These are phyloP conservation scores for Tethya wilhelma DNA, from an alignment of 37 sponge, comb jelly and placozoan species.

Conservation along the genomic window DNA sequence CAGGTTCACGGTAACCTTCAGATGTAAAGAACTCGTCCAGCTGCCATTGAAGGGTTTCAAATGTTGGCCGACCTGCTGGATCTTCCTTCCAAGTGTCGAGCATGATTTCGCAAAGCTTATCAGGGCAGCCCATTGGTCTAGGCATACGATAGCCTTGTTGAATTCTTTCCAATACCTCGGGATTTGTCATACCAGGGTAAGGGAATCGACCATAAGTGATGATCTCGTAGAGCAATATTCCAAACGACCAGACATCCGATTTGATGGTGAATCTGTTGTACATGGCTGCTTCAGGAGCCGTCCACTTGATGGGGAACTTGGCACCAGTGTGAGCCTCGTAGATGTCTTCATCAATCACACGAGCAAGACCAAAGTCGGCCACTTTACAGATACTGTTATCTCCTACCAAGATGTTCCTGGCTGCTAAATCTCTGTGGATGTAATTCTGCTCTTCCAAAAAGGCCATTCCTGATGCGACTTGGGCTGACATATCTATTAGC, in stretches of 20 bases:
- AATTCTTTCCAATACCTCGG: slow-evolving; percentile 84
- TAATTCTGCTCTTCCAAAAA: slow-evolving; percentile 94
- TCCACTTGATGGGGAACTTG: slow-evolving; percentile 99
- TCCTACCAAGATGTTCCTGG: slow-evolving; percentile 97
- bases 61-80: slow-evolving; percentile 76
- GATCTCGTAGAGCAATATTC: slow-evolving; percentile 92
- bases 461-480: slow-evolving; percentile 96
- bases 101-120: slow-evolving; percentile 82
- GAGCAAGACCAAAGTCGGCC: slow-evolving; percentile 97
- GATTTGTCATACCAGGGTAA: slow-evolving; percentile 97
- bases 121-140: slow-evolving; percentile 71
- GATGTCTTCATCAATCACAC: slow-evolving; percentile 91
- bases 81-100: slow-evolving; percentile 90
- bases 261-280: slow-evolving; percentile 97
- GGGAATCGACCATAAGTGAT: slow-evolving; percentile 97
- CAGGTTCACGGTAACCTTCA: slow-evolving; percentile 61
- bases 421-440: slow-evolving; percentile 97
- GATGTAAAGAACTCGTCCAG: slow-evolving; percentile 86
- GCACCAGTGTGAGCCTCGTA: slow-evolving; percentile 95
- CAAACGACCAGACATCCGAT: slow-evolving; percentile 98
- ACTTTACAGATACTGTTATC: slow-evolving; percentile 93
- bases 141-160: slow-evolving; percentile 86
- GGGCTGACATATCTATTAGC: slow-evolving; percentile 89
- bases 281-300: slow-evolving; percentile 96
- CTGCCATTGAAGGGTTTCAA: slow-evolving; percentile 90